These are phyloP conservation scores for Erinaceus europaeus DNA, from an alignment of 2,113 vertebrate species.

Conservation along the genomic window DNA sequence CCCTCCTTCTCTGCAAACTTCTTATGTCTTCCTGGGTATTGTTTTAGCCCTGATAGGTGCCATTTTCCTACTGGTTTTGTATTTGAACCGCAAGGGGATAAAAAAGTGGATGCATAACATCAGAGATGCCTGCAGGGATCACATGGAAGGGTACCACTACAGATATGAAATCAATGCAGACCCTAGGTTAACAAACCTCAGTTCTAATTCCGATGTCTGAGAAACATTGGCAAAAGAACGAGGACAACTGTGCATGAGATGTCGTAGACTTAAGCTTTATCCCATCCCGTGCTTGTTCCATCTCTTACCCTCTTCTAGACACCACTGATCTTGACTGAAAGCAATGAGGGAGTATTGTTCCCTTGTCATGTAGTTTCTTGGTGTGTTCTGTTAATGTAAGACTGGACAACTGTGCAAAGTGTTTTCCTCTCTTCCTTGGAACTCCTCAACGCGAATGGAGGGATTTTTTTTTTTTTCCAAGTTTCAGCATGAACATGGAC, in stretches of 20 bases:
- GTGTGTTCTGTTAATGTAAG: constrained; percentile 73
- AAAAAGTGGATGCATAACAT: constrained; percentile 99
- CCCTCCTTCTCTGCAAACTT: constrained; percentile 89
- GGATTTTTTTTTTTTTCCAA: constrained; percentile 63
- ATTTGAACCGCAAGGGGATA: constrained; percentile 98
- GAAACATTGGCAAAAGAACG: background rate
- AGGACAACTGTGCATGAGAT: constrained; percentile 88
- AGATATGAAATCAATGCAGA: constrained; percentile 97
- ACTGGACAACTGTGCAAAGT: constrained; percentile 80
- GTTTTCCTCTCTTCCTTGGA: constrained; percentile 52
- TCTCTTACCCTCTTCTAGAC: constrained; percentile 49
- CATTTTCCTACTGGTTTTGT: constrained; percentile 97
- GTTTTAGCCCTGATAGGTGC: constrained; percentile 96
- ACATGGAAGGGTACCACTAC: constrained; percentile 99
- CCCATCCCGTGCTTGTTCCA: too few relatives aligned
- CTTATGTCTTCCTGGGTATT: constrained; percentile 95
- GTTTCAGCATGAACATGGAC: constrained; percentile 61
- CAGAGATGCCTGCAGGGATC: constrained; percentile 97
- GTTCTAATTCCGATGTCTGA: constrained; percentile 96
- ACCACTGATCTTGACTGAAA: constrained; percentile 57
- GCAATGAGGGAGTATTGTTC: constrained; percentile 62
- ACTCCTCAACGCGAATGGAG: constrained; percentile 49
- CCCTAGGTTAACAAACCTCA: constrained; percentile 93
- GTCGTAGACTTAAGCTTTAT: constrained; percentile 79
- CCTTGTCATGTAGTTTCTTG: constrained; percentile 71